phyloP scores from a whole-genome alignment of 2,888 invertebrate species.

The Phoronis australis region DNA sequence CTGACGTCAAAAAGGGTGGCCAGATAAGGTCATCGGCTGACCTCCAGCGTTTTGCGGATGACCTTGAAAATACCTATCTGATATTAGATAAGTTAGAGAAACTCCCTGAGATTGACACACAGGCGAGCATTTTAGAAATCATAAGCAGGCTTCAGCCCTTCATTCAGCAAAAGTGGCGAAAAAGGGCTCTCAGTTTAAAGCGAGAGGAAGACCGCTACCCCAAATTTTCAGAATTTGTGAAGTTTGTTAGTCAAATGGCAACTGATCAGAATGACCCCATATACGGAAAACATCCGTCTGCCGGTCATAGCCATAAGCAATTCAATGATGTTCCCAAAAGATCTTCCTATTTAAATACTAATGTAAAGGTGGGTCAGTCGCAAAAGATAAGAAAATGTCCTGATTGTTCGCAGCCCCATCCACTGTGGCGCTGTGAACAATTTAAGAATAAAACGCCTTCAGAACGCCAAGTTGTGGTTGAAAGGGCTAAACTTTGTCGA shows the following conservation, averaged over 20 bases:
- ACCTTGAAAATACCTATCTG: background rate
- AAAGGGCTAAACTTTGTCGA: background rate
- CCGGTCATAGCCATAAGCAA: too few relatives aligned
- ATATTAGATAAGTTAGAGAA: background rate
- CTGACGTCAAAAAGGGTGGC: background rate
- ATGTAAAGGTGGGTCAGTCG: background rate
- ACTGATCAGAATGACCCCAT: background rate
- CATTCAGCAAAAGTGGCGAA: background rate
- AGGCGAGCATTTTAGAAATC: background rate
- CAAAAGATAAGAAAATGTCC: background rate
- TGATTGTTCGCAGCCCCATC: background rate
- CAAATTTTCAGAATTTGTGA: background rate
- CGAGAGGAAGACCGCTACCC: background rate
- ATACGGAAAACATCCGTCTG: background rate
- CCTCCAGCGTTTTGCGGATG: background rate
- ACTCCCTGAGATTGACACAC: background rate
- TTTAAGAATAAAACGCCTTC: background rate
- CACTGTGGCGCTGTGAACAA: background rate
- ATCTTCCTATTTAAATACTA: background rate
- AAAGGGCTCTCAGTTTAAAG: background rate
- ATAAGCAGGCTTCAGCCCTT: background rate
- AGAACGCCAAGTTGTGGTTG: background rate
- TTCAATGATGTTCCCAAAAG: background rate
- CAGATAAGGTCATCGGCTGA: background rate
- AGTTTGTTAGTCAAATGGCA: background rate